These are phyloP conservation scores for Poliocrania exsul DNA, from an alignment of 2,797 vertebrate species.

Conservation along the genomic window DNA sequence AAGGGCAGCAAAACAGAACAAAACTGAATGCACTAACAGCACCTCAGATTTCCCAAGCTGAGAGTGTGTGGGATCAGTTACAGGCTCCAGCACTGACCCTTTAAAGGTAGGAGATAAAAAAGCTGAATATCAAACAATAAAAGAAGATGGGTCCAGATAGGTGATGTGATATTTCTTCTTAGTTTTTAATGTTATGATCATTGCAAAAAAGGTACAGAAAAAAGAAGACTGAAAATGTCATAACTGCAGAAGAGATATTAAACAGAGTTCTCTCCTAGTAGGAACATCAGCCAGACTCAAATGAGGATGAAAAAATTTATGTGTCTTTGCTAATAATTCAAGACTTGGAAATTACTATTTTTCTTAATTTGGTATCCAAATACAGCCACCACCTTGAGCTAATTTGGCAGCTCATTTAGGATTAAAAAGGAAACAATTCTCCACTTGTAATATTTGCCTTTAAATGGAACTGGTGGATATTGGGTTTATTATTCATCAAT, in stretches of 20 bases:
- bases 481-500: background rate
- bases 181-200: background rate
- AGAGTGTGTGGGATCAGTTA: conserved; percentile 46
- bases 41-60: conserved; percentile 55
- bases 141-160: background rate
- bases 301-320: background rate
- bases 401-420: background rate
- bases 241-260: background rate
- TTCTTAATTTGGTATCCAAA: background rate
- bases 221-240: background rate
- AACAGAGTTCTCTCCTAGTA: background rate
- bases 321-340: conserved; percentile 6
- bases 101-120: background rate
- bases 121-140: background rate
- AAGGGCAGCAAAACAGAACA: conserved; percentile 51
- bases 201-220: background rate
- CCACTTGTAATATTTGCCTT: background rate
- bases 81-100: background rate
- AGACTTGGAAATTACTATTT: background rate
- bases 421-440: background rate
- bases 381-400: accelerated
- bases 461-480: background rate
- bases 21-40: conserved; percentile 1
- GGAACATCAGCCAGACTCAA: background rate
- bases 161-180: background rate